Evolutionary conservation across 2,888 invertebrate genomes (phyloP), one percentile per base, ranked within the genome.

Genomic region (Conomelus anceps): DNA sequence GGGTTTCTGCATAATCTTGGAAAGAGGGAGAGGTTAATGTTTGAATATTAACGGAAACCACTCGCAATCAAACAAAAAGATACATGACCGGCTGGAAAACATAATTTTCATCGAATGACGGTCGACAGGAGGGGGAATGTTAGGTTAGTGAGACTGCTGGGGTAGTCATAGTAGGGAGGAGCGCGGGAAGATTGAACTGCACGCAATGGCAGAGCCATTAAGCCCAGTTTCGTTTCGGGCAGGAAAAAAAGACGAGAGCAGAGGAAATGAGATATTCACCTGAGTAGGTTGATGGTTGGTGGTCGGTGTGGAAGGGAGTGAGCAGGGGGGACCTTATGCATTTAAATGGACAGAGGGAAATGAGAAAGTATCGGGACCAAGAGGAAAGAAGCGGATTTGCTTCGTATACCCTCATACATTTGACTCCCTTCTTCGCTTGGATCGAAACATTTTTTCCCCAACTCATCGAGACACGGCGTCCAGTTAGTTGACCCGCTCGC

Each of bases 261-360:
- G 29, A 86, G 86, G 86, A 86, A 86, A 86, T 86, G 86, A 86
- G 86, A 29, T 86, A 85, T 85, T 85, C 24, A 86, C 86, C 86
- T 86, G 26, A 26, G 24, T 26, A 86, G 86, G 29, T 23, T 23
- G 85, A 23, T 23, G 24, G 85, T 4, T 13, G 85, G 22, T 23
- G 22, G 85, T 22, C 7, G 24, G 13, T 22, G 85, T 22, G 20
- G 86, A 86, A n/a, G 26, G 23, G 86, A 23, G 23, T 20, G 84
- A 86, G n/a, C 4, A 13, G 86, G 86, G 24, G 63, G 63, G n/a
- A n/a, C 20, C 63, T 63, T 63, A 63, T 63, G 63, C 63, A 63
- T 63, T 86, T 86, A 86, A 86, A 86, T 86, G 86, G 86, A 86
- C 86, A 86, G 86, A 86, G 86, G 86, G 86, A 86, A 86, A 86